phyloP scores from a whole-genome alignment of 2,888 invertebrate genomes.

The Salpingus planirostris region DNA sequence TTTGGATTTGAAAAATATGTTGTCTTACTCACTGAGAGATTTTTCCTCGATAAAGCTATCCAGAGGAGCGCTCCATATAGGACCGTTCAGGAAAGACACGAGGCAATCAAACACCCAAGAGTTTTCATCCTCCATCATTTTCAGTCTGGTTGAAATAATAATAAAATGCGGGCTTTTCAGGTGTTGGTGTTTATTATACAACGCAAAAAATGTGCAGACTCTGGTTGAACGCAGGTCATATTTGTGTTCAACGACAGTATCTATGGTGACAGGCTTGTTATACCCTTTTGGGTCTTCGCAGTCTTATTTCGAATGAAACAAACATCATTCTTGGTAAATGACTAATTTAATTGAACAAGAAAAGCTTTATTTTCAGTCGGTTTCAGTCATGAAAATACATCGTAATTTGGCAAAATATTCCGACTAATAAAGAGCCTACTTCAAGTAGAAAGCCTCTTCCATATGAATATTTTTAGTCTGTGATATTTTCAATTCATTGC shows the following conservation, averaged over 20 bases:
- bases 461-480: too few relatives aligned
- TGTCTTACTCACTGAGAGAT: slow-evolving; percentile 64
- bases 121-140: slow-evolving; percentile 48
- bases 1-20: background rate
- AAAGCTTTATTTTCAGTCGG: too few relatives aligned
- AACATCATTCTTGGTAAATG: too few relatives aligned
- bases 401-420: too few relatives aligned
- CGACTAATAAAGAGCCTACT: too few relatives aligned
- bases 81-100: slow-evolving; percentile 83
- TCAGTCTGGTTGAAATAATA: background rate
- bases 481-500: too few relatives aligned
- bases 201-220: slow-evolving; percentile 4
- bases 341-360: too few relatives aligned
- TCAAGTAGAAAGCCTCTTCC: too few relatives aligned
- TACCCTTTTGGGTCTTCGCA: too few relatives aligned
- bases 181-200: slow-evolving; percentile 1
- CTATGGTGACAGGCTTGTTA: too few relatives aligned
- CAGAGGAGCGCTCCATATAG: slow-evolving; percentile 86
- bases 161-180: slow-evolving; percentile 2
- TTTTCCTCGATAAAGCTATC: slow-evolving; percentile 89
- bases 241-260: slow-evolving; percentile 15
- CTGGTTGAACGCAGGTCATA: slow-evolving; percentile 13
- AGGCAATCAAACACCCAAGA: slow-evolving; percentile 89
- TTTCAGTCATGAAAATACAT: too few relatives aligned
- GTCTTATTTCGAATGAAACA: too few relatives aligned